Conservation (phyloP, 2,113 vertebrate species). For the Cynopterus brachyotis region DNA sequence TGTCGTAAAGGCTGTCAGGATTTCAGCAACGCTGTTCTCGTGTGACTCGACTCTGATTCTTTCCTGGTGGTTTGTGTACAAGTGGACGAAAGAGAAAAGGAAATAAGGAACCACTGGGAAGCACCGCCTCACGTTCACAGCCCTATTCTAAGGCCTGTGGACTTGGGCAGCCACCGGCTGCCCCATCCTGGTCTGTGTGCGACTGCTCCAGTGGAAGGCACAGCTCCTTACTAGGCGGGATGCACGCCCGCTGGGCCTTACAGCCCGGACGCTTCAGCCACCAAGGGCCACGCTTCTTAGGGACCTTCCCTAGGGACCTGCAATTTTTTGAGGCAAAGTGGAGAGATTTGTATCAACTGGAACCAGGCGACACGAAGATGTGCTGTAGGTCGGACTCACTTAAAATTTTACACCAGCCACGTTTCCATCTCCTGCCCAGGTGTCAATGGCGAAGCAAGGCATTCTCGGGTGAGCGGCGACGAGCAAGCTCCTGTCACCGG, state of each 20-base stretch:
- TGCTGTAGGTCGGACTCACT: background rate
- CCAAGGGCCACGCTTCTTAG: background rate
- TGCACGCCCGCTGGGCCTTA: background rate
- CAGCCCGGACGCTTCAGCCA: conserved; percentile 14
- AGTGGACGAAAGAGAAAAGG: conserved; percentile 13
- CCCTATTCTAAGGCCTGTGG: conserved; percentile 10
- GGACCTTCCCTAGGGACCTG: background rate
- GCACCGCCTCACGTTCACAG: conserved; percentile 65
- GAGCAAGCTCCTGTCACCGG: background rate
- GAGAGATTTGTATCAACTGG: background rate
- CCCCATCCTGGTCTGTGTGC: conserved; percentile 3
- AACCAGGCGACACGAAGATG: background rate
- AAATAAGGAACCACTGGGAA: conserved; percentile 30
- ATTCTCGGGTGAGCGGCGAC: background rate
- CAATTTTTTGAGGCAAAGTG: background rate
- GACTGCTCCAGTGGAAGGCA: background rate
- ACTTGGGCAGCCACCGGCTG: conserved; percentile 14
- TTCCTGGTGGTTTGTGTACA: conserved; percentile 72
- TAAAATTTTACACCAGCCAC: background rate
- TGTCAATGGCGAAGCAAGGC: background rate
- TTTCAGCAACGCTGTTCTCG: conserved; percentile 71
- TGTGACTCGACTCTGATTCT: conserved; percentile 59
- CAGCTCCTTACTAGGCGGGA: conserved; percentile 45
- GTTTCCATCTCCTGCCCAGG: background rate
- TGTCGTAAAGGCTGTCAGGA: conserved; percentile 70